phyloP scores from a whole-genome alignment of 35 echinoderm and acorn worm genomes.

The Acanthaster planci region DNA sequence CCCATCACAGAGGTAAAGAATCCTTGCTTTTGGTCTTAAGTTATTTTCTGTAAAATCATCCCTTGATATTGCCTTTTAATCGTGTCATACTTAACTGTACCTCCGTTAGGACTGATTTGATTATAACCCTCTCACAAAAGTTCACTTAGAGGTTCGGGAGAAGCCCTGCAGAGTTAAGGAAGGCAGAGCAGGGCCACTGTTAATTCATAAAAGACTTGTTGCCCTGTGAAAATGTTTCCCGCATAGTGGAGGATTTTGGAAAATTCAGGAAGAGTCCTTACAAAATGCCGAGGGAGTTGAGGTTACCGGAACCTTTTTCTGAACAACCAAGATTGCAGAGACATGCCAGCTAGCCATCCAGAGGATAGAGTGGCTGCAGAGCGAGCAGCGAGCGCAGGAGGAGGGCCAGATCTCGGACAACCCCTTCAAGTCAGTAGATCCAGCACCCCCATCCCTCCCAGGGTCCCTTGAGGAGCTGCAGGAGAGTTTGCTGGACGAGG shows the following conservation, averaged over 20 bases:
- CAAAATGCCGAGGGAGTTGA: not conserved
- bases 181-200: too few relatives aligned
- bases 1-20: conserved; percentile 79
- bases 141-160: too few relatives aligned
- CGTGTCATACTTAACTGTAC: too few relatives aligned
- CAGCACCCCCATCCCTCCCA: conserved; percentile 76
- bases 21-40: too few relatives aligned
- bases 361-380: conserved; percentile 90
- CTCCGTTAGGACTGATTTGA: too few relatives aligned
- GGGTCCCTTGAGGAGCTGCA: conserved; percentile 38
- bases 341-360: conserved; percentile 93
- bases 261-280: not conserved
- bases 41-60: not conserved
- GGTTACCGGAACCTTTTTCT: too few relatives aligned
- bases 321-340: conserved; percentile 71
- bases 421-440: conserved; percentile 88
- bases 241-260: not conserved
- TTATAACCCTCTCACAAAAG: too few relatives aligned
- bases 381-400: conserved; percentile 44
- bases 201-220: too few relatives aligned
- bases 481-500: conserved; percentile 67
- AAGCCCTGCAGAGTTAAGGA: too few relatives aligned
- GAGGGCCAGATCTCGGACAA: conserved; percentile 36
- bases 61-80: not conserved
- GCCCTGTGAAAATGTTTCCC: not conserved